Conservation (phyloP, 1,140 invertebrate genomes). For the Protaetia brevitarsis region DNA sequence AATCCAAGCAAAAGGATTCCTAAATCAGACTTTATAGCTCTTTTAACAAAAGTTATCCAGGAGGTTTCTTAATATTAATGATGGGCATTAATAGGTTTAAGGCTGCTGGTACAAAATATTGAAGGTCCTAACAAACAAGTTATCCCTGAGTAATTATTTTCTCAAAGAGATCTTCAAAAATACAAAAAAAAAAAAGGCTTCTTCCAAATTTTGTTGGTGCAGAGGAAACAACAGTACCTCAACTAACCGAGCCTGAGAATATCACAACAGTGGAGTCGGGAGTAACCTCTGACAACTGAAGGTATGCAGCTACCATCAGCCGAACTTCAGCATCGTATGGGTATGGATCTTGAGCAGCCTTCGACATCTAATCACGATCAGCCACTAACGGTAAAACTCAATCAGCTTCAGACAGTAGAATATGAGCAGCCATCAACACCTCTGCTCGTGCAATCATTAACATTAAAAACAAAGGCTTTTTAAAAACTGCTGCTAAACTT, state of each 20-base stretch:
- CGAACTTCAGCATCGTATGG: background rate
- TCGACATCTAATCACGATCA: background rate
- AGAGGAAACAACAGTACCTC: background rate
- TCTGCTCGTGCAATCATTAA: no score
- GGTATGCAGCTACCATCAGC: background rate
- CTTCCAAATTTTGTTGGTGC: background rate
- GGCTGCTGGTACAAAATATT: background rate
- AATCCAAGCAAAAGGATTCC: conserved; percentile 6
- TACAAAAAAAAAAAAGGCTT: background rate
- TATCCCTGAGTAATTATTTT: background rate
- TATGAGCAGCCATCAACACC: no score
- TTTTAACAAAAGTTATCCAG: conserved; percentile 50
- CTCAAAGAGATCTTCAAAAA: background rate
- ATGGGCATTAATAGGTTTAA: background rate
- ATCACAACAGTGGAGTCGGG: background rate
- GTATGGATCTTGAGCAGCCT: background rate
- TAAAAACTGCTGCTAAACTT: background rate
- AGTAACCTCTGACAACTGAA: background rate
- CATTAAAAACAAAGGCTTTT: background rate
- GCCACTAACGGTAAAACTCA: background rate
- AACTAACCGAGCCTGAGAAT: background rate
- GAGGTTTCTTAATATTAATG: conserved; percentile 38
- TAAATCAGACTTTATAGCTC: background rate
- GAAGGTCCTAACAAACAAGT: background rate
- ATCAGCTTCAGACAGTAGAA: background rate